phyloP scores from a whole-genome alignment of 2,113 vertebrate species.

The Pygoscelis adeliae region DNA sequence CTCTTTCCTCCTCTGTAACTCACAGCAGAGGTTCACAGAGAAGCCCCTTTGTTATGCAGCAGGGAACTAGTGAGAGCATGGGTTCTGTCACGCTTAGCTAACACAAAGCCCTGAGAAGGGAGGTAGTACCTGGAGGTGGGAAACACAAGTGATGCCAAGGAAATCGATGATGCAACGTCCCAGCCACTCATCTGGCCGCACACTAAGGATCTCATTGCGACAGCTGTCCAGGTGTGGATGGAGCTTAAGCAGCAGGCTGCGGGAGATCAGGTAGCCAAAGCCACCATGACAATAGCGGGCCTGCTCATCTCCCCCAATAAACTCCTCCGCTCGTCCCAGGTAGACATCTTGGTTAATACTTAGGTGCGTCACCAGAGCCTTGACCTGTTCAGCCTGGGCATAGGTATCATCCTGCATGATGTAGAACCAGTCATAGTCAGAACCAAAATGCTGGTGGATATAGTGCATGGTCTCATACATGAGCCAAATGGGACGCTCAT shows the following conservation, averaged over 20 bases:
- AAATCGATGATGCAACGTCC: constrained; percentile 97
- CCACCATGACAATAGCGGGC: constrained; percentile 93
- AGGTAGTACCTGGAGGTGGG: constrained; percentile 87
- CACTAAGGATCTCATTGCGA: constrained; percentile 94
- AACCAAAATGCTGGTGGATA: constrained; percentile 87
- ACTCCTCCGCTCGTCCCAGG: constrained; percentile 91
- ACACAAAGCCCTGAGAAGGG: neutral
- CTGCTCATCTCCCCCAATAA: constrained; percentile 90
- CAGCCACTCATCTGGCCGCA: constrained; percentile 94
- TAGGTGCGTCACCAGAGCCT: constrained; percentile 86
- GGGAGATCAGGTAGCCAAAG: constrained; percentile 93
- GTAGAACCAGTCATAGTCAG: constrained; percentile 96
- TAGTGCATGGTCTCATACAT: constrained; percentile 96
- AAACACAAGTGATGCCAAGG: constrained; percentile 87
- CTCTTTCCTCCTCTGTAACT: neutral
- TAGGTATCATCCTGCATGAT: constrained; percentile 94
- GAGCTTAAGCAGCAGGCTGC: constrained; percentile 87
- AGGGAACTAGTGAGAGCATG: rapidly evolving
- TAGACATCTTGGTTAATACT: constrained; percentile 91
- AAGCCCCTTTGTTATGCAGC: neutral
- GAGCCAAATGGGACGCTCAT: constrained; percentile 95
- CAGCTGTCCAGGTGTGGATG: constrained; percentile 89
- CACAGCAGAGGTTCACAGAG: neutral
- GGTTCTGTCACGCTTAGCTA: neutral
- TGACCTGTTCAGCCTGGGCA: constrained; percentile 86